phyloP scores from a whole-genome alignment of 2,113 vertebrate species.

The Copsychus sechellarum region DNA sequence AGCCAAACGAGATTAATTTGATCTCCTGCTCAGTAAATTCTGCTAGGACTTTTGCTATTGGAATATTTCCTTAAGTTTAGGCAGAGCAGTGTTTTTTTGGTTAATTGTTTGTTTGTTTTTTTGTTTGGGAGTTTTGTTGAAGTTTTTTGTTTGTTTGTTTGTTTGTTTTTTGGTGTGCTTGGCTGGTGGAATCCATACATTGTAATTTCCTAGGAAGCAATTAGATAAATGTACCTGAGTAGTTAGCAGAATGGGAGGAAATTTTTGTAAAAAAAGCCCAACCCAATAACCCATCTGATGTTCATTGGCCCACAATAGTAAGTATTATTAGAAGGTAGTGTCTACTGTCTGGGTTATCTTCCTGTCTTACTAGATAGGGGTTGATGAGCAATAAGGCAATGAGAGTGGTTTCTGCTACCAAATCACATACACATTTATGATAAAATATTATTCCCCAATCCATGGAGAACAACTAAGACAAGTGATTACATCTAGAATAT shows the following conservation, averaged over 20 bases:
- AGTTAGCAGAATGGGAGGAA: neutral
- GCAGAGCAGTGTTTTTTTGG: neutral
- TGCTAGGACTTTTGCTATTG: rapidly evolving
- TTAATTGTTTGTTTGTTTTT: neutral
- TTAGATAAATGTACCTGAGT: neutral
- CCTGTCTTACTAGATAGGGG: neutral
- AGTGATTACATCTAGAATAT: neutral
- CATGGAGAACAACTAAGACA: neutral
- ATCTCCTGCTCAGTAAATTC: neutral
- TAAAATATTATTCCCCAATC: neutral
- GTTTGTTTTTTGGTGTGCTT: neutral
- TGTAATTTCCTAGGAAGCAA: neutral
- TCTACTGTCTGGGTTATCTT: neutral
- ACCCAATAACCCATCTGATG: neutral
- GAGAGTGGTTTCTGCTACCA: neutral
- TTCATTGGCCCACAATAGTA: neutral
- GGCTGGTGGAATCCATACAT: rapidly evolving
- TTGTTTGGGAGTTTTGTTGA: neutral
- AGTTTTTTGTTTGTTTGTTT: neutral
- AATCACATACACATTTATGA: neutral
- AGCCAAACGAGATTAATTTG: neutral
- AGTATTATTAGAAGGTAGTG: neutral
- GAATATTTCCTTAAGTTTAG: neutral
- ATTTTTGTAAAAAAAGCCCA: neutral
- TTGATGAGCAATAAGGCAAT: neutral